Evolutionary conservation across 2,888 invertebrate genomes (phyloP), one percentile per base, ranked within the genome.

Genomic region (Agonum fuliginosum): DNA sequence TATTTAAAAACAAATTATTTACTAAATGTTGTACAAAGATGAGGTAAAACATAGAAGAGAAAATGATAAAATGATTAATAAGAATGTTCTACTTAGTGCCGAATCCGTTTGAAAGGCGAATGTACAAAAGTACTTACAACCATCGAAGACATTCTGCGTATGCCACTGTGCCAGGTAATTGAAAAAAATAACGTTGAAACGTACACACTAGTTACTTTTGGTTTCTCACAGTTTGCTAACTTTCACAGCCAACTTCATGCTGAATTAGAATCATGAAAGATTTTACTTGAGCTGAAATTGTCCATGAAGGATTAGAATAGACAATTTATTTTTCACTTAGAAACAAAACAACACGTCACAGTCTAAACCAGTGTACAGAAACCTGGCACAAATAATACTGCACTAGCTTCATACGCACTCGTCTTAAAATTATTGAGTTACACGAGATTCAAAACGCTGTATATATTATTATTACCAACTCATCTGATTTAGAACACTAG

Each of bases 121-220:
- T 85, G 81, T 86, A 84, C 83, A 85, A 86, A 86, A 84, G 86
- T 81, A 84, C 87, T 83, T 87, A 86, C 83, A 85, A 85, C 81
- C 86, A 86, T 79, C 83, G 87, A 83, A 85, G 88, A 83, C 87
- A 88, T 84, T 87, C 87, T 77, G 87, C 87, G 76, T 88, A 87
- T 83, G 87, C 87, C 81, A 85, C 87, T 78, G 83, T 88, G 79
- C 85, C 87, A 86, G 87, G 83, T 84, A 84, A 77, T 69, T 69
- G 34, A 76, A 76, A 46, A 72, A 78, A 78, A 69, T 58, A 51
- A 67, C 51, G 34, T 30, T 67, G 67, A 48, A 75, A 22, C 19
- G 48, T 48, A 67, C 67, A 67, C 67, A 46, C 48, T 65, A 75
- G 71, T 72, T 58, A 51, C 62, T 65, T 78, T 41, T 78, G 27